These are phyloP conservation scores for Tyrophagus putrescentiae DNA, from an alignment of 1,140 invertebrate genomes.

Conservation along the genomic window DNA sequence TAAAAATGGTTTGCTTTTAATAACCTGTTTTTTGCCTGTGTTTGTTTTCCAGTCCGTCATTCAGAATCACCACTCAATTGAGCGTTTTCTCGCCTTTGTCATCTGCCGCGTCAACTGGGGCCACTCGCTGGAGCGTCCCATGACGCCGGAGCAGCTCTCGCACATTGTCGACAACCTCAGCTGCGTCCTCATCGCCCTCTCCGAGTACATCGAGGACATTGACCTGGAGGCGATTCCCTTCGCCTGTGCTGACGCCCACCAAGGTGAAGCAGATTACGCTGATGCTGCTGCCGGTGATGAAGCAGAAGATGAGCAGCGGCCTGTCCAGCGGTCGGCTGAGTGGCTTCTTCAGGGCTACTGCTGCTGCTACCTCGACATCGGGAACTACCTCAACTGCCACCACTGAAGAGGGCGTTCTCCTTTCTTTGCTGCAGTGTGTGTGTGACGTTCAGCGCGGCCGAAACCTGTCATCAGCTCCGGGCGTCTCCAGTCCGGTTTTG, in stretches of 20 bases:
- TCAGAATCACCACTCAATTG: not conserved
- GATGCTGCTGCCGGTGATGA: slow-evolving; percentile 2
- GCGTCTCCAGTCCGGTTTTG: not conserved
- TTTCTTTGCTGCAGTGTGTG: not conserved
- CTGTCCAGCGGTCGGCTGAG: not conserved
- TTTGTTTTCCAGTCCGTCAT: not conserved
- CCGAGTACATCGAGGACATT: not conserved
- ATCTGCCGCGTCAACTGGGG: not conserved
- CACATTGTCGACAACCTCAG: slow-evolving; percentile 6
- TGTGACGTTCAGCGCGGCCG: not conserved
- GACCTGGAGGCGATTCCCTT: not conserved
- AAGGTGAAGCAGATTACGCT: not conserved
- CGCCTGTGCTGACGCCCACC: not conserved
- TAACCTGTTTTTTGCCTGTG: not conserved
- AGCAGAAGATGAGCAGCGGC: not conserved
- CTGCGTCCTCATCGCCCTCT: not conserved
- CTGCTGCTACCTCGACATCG: too few species aligned
- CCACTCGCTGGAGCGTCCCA: not conserved
- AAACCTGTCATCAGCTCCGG: not conserved
- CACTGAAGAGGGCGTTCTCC: not conserved
- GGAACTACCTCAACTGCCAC: not conserved
- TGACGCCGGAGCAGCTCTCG: not conserved
- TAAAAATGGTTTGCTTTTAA: not conserved
- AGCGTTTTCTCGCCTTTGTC: slow-evolving; percentile 4
- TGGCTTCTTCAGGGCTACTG: too few species aligned